Conservation (phyloP, 2,888 invertebrate genomes). For the Sinelater perroti region DNA sequence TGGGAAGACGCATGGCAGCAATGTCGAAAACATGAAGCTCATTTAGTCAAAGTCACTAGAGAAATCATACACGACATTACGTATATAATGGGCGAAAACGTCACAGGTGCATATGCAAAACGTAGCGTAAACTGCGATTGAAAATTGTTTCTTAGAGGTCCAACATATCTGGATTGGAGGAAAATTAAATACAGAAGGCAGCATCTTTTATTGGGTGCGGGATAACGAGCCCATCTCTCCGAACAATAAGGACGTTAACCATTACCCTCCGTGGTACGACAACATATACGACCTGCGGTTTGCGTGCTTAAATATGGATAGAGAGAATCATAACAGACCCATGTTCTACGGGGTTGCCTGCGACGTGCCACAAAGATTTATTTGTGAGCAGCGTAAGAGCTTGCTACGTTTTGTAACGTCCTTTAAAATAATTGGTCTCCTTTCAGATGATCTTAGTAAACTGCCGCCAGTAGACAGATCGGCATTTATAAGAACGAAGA, state of each 20-base stretch:
- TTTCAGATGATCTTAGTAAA: no score
- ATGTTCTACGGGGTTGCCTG: slow-evolving; percentile 65
- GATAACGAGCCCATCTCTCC: slow-evolving; percentile 3
- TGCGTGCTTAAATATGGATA: slow-evolving; percentile 63
- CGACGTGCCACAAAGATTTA: slow-evolving; percentile 63
- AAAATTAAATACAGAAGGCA: slow-evolving; percentile 10
- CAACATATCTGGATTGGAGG: slow-evolving; percentile 34
- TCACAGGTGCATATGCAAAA: slow-evolving; percentile 13
- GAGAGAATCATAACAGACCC: slow-evolving; percentile 63
- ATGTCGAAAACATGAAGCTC: neutral
- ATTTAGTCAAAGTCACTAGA: slow-evolving; percentile 1
- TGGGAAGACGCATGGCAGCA: slow-evolving; percentile 21
- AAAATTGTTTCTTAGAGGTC: slow-evolving; percentile 23
- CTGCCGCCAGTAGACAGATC: no score
- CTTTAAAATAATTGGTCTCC: no score
- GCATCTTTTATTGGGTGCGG: slow-evolving; percentile 12
- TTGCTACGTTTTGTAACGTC: neutral
- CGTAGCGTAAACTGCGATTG: no score
- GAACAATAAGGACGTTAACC: neutral
- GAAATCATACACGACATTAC: slow-evolving; percentile 16
- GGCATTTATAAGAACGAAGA: no score
- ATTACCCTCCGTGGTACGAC: slow-evolving; percentile 61
- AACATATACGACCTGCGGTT: slow-evolving; percentile 61
- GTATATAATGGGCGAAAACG: slow-evolving; percentile 28
- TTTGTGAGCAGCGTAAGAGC: slow-evolving; percentile 52